These are phyloP conservation scores for Zaprionus africanus DNA, from an alignment of 1,140 invertebrate genomes.

Conservation along the genomic window DNA sequence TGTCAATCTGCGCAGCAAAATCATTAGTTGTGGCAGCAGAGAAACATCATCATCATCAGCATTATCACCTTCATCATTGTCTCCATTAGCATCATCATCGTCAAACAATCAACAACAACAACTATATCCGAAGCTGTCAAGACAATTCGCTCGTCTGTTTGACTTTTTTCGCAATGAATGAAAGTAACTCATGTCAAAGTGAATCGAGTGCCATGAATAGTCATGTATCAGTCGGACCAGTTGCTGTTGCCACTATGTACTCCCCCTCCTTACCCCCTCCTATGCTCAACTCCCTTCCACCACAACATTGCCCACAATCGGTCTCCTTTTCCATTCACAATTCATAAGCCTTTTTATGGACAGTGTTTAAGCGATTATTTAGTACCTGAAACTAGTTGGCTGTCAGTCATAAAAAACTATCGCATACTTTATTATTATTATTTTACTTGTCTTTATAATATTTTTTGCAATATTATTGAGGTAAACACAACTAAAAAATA, in stretches of 20 bases:
- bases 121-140: constrained; percentile 10
- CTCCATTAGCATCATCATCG: constrained; percentile 1
- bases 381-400: constrained; percentile 4
- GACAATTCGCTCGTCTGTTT: constrained; percentile 63
- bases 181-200: constrained; percentile 57
- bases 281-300: neutral
- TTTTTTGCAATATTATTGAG: neutral
- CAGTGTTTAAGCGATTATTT: neutral
- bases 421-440: neutral
- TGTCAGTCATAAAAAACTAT: neutral
- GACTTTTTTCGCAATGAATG: constrained; percentile 50
- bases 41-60: constrained; percentile 44
- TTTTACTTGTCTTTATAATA: neutral
- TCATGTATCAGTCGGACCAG: constrained; percentile 4
- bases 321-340: constrained; percentile 1
- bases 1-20: constrained; percentile 70
- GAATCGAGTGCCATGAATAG: constrained; percentile 13
- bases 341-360: neutral
- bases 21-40: constrained; percentile 41
- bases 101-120: constrained; percentile 3
- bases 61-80: constrained; percentile 5
- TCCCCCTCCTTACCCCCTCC: too few species aligned
- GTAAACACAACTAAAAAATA: neutral
- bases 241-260: neutral
- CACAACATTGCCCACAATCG: neutral